These are phyloP conservation scores for Trinectes maculatus DNA, from an alignment of 2,113 vertebrate genomes.

Conservation along the genomic window DNA sequence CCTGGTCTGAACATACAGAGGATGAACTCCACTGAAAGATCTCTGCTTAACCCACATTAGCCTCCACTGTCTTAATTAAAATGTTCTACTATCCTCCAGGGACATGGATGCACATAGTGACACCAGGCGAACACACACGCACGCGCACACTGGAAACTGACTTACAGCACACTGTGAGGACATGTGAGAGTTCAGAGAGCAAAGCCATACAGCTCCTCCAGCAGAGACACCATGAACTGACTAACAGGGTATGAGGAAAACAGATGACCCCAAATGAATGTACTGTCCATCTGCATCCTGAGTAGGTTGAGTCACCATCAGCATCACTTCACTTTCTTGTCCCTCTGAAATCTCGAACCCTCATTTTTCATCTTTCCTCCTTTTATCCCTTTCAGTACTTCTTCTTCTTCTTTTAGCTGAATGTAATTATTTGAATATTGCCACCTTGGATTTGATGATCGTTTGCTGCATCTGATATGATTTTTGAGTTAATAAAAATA, in stretches of 20 bases:
- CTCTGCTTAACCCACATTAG: slow-evolving; percentile 72
- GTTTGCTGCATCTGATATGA: slow-evolving; percentile 80
- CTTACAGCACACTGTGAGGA: neutral
- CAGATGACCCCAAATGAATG: slow-evolving; percentile 57
- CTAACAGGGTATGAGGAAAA: slow-evolving; percentile 26
- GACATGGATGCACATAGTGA: slow-evolving; percentile 17
- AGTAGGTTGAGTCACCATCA: slow-evolving; percentile 28
- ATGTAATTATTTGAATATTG: slow-evolving; percentile 75
- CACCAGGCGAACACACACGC: neutral
- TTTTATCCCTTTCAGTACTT: neutral
- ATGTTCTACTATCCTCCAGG: slow-evolving; percentile 38
- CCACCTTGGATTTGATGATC: slow-evolving; percentile 69
- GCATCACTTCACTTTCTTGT: slow-evolving; percentile 19
- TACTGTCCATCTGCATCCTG: slow-evolving; percentile 32
- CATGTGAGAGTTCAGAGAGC: slow-evolving; percentile 43
- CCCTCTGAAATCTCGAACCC: slow-evolving; percentile 29
- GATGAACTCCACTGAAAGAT: slow-evolving; percentile 23
- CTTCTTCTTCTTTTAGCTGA: slow-evolving; percentile 50
- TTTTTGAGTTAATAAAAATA: slow-evolving; percentile 66
- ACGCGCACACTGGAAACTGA: slow-evolving; percentile 4
- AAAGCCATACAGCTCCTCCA: slow-evolving; percentile 59
- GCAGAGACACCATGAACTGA: slow-evolving; percentile 17
- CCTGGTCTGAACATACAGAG: slow-evolving; percentile 8
- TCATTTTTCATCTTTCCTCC: neutral
- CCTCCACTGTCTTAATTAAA: slow-evolving; percentile 67